Evolutionary conservation across 2,113 vertebrate genomes (phyloP).

Genomic region (Chiloscyllium plagiosum): DNA sequence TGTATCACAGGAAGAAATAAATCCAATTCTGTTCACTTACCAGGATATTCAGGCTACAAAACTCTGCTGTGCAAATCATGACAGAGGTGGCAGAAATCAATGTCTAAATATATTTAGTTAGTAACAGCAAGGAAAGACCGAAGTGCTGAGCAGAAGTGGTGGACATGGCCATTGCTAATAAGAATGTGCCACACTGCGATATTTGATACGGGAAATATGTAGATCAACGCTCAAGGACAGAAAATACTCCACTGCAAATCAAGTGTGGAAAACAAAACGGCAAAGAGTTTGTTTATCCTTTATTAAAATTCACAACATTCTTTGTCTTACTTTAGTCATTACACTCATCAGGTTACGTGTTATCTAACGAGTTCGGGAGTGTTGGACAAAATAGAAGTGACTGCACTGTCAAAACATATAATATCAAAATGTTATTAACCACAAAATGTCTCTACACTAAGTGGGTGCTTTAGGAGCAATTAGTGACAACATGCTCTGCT

Average conservation of each 20-base stretch:
- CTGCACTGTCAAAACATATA: constrained; percentile 11
- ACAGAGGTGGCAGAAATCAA: neutral
- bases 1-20: neutral
- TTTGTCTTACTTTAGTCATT: constrained; percentile 11
- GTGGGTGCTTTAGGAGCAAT: constrained; percentile 21
- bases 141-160: neutral
- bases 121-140: constrained; percentile 3
- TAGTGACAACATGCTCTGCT: neutral
- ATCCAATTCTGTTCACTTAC: neutral
- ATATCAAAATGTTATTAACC: constrained; percentile 10
- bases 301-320: constrained; percentile 37
- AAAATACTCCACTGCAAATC: neutral
- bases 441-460: constrained; percentile 27
- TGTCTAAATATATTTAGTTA: neutral
- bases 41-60: neutral
- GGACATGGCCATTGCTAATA: neutral
- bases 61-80: neutral
- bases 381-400: neutral
- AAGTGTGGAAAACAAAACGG: neutral
- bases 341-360: constrained; percentile 21
- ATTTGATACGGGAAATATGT: neutral
- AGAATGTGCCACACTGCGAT: neutral
- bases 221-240: neutral
- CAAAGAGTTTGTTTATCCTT: constrained; percentile 30
- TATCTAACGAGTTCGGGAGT: constrained; percentile 5